A percentile compares a stretch with the other conserved stretches of the same genome.
Conservation (phyloP, 2,113 vertebrate genomes). For the Gobio gobio region DNA sequence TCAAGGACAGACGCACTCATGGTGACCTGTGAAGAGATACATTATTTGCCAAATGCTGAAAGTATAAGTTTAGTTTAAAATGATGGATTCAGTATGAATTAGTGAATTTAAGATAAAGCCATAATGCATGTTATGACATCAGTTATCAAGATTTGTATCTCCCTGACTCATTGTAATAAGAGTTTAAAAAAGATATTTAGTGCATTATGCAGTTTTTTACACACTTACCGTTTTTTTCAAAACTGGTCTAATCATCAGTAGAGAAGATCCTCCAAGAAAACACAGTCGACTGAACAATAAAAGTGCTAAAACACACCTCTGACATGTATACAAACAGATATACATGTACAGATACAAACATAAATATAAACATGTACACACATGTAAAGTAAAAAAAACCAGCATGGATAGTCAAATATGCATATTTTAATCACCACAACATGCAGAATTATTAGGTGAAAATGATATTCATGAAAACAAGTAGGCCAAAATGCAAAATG, state of each 20-base stretch:
- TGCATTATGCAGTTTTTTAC: neutral
- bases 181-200: neutral
- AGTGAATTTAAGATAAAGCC: neutral
- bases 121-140: too few species aligned
- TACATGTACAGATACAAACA: neutral
- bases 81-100: neutral
- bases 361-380: neutral
- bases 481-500: neutral
- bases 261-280: neutral
- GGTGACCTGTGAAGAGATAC: slow-evolving; percentile 37
- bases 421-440: neutral
- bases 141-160: neutral
- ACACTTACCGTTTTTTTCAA: slow-evolving; percentile 1
- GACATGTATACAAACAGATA: neutral
- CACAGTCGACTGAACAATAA: slow-evolving; percentile 25
- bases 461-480: neutral
- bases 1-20: neutral
- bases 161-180: neutral
- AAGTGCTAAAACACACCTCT: slow-evolving; percentile 4
- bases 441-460: neutral
- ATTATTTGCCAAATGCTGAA: neutral
- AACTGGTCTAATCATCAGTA: neutral
- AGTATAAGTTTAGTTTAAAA: neutral
- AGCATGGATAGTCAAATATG: neutral
- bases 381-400: neutral